Conservation (phyloP, 1,140 invertebrate genomes). For the Maconellicoccus hirsutus region DNA sequence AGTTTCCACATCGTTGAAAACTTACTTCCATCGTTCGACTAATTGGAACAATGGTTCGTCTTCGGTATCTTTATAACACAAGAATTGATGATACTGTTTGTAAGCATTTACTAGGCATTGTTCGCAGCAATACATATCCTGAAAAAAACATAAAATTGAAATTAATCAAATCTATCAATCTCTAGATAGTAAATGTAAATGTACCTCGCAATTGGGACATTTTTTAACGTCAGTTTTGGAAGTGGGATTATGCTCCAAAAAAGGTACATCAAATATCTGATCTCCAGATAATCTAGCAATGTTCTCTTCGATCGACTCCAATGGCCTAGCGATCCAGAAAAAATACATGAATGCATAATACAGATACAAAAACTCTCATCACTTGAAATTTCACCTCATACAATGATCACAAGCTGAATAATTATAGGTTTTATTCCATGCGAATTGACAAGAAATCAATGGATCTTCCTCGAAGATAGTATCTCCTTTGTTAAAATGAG, state of each 20-base stretch:
- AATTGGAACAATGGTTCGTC: constrained; percentile 64
- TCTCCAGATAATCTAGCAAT: constrained; percentile 57
- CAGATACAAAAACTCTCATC: too few species aligned
- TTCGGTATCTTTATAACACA: constrained; percentile 50
- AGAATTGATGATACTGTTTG: constrained; percentile 59
- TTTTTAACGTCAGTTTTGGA: neutral
- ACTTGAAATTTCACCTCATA: constrained; percentile 45
- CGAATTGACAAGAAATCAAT: constrained; percentile 78
- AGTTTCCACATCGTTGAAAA: constrained; percentile 24
- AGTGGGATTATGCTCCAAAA: constrained; percentile 61
- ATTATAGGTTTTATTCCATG: constrained; percentile 81
- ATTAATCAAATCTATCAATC: too few species aligned
- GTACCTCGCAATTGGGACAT: neutral
- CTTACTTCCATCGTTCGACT: constrained; percentile 78
- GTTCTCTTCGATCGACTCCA: constrained; percentile 81
- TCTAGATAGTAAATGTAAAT: neutral
- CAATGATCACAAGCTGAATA: constrained; percentile 88
- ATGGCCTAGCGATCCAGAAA: constrained; percentile 41
- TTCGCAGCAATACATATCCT: constrained; percentile 62
- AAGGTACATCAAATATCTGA: constrained; percentile 53
- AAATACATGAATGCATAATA: neutral
- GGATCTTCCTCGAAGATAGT: constrained; percentile 79
- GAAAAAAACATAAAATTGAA: constrained; percentile 24
- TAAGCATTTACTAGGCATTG: constrained; percentile 60
- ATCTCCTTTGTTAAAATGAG: constrained; percentile 56